phyloP scores from a whole-genome alignment of 1,140 invertebrate genomes.

The Drosophila truncata region DNA sequence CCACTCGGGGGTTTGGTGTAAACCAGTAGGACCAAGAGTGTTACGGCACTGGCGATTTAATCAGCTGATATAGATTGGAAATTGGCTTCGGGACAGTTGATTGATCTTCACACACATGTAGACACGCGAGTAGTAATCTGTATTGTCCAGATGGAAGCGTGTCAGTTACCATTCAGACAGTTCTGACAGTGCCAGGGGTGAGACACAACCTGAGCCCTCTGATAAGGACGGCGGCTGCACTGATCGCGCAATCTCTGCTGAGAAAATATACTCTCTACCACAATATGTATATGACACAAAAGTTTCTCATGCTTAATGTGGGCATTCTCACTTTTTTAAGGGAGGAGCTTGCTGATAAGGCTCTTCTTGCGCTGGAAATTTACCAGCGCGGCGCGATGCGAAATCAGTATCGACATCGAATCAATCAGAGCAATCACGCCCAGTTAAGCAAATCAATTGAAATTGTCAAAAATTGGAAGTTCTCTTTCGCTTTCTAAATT shows the following conservation, averaged over 20 bases:
- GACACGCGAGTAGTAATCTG: constrained; percentile 69
- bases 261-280: constrained; percentile 2
- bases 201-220: constrained; percentile 42
- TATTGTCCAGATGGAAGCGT: constrained; percentile 40
- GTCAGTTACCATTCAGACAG: constrained; percentile 40
- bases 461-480: constrained; percentile 60
- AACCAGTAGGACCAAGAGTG: not conserved
- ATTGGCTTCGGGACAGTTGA: constrained; percentile 36
- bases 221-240: constrained; percentile 57
- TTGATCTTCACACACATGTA: constrained; percentile 55
- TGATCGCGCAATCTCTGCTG: constrained; percentile 58
- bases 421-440: constrained; percentile 76
- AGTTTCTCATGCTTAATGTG: constrained; percentile 55
- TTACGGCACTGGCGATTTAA: constrained; percentile 12
- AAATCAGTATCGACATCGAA: constrained; percentile 44
- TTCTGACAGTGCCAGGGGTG: constrained; percentile 59
- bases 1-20: not conserved
- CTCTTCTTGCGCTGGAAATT: constrained; percentile 65
- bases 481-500: constrained; percentile 35
- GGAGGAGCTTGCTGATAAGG: constrained; percentile 56
- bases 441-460: constrained; percentile 76
- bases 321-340: constrained; percentile 40
- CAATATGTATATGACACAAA: constrained; percentile 8
- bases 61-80: constrained; percentile 25
- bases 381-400: constrained; percentile 46